Base-by-base conservation (phyloP, 2,888 invertebrate species). In the Cantharis flavilabris region DNA sequence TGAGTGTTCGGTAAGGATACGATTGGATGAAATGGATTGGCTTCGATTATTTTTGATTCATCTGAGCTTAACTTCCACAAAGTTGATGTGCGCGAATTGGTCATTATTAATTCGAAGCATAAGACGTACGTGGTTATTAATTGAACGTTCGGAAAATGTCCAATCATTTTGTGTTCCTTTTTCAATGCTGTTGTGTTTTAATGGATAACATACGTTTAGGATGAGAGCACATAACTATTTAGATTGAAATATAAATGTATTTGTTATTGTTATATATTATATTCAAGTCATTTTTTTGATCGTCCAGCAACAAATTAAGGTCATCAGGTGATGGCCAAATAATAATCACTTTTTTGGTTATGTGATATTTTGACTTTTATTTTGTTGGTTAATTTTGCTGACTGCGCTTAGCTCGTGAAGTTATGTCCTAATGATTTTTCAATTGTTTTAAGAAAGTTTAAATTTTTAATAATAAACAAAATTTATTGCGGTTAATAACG, bases 21-120 rank as follows among this genome's bases (percentile, higher is more conserved):
- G 82, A 91, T 90, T 88, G 91, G 90, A 79, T 90, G 88, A 84
- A 91, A 88, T 79, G 90, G 90, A 83, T 88, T 91, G 69, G 91
- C 92, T 84, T 93, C 94, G 77, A 94, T 91, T 77, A 95, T 94
- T 89, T 93, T 93, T 73, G 94, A 94, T 86, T 93, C 93, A 84
- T 95, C 94, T 71, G 91, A 89, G 87, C 93, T 95, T 78, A 97
- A 89, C 89, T 94, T 93, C 96, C 96, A 97, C 86, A 95, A 90
- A 83, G 93, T 94, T 73, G 96, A 95, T 16, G 95, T 95, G 83
- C 95, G 92, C 62, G 96, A 95, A 89, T 96, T 96, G 81, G 93
- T 95, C 76, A 88, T 88, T 84, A 94, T 91, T 84, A 94, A 91
- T 89, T 94, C 92, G 86, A 94, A 92, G 82, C 93, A 93, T 87